A percentile compares a stretch with the other conserved stretches of the same genome.
phyloP scores from a whole-genome alignment of 2,113 vertebrate species.

The Numida meleagris region DNA sequence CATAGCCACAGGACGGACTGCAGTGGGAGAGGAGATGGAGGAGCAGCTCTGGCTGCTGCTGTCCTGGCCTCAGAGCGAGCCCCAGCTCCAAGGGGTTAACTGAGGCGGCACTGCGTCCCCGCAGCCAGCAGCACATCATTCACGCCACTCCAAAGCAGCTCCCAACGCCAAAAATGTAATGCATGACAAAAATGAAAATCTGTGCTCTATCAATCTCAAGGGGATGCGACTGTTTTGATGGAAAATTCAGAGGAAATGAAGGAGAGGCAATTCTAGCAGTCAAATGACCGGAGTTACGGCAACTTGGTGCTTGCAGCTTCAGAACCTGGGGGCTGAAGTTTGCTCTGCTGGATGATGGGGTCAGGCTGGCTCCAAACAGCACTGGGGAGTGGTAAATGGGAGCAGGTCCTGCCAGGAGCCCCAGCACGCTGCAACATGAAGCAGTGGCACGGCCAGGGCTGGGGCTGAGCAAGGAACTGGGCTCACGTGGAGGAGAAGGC shows the following conservation, averaged over 20 bases:
- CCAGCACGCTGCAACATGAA: background rate
- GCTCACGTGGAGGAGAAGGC: background rate
- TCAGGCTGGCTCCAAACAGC: background rate
- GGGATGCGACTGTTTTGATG: constrained; percentile 35
- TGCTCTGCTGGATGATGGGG: background rate
- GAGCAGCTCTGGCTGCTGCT: background rate
- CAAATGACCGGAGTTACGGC: constrained; percentile 22
- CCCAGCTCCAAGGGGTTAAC: background rate
- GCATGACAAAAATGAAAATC: background rate
- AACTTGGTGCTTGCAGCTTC: background rate
- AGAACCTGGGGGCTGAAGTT: background rate
- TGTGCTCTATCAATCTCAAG: constrained; percentile 18
- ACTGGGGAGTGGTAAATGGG: background rate
- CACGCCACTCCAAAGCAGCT: background rate
- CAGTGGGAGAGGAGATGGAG: background rate
- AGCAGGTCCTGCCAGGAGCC: background rate
- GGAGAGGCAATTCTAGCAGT: constrained; percentile 55
- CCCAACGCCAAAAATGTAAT: constrained; percentile 4
- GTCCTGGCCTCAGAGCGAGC: background rate
- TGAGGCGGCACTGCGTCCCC: background rate
- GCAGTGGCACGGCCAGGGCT: background rate
- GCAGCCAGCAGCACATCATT: background rate
- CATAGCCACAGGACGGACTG: background rate
- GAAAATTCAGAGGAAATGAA: constrained; percentile 56
- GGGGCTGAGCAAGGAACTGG: background rate